These are phyloP conservation scores for Centropus unirufus DNA, from an alignment of 2,113 vertebrate genomes.

Conservation along the genomic window DNA sequence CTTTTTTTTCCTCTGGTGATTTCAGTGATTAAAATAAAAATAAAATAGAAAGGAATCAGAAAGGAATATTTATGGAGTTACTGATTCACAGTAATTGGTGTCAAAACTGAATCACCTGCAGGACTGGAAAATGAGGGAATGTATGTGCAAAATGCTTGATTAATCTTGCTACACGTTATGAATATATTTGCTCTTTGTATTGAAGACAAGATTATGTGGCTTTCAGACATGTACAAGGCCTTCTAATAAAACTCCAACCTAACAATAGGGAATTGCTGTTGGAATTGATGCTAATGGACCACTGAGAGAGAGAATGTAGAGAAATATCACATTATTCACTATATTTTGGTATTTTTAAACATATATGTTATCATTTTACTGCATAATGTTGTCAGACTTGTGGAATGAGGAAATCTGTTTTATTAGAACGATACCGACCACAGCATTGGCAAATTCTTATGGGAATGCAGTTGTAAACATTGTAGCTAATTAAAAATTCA, in stretches of 20 bases:
- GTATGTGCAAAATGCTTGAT: neutral
- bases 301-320: neutral
- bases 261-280: neutral
- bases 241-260: neutral
- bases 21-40: neutral
- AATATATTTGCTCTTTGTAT: neutral
- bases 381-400: neutral
- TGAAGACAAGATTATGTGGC: neutral
- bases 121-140: neutral
- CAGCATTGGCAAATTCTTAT: neutral
- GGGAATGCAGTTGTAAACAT: neutral
- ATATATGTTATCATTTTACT: neutral
- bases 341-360: neutral
- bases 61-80: neutral
- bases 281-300: neutral
- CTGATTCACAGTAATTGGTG: neutral
- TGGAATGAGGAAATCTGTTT: neutral
- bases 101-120: neutral
- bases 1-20: neutral
- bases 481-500: neutral
- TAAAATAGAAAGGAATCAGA: neutral
- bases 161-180: neutral
- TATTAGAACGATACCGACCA: neutral
- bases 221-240: neutral
- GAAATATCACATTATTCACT: neutral